phyloP scores from a whole-genome alignment of 2,797 vertebrate species.

The Anguilla megastoma region DNA sequence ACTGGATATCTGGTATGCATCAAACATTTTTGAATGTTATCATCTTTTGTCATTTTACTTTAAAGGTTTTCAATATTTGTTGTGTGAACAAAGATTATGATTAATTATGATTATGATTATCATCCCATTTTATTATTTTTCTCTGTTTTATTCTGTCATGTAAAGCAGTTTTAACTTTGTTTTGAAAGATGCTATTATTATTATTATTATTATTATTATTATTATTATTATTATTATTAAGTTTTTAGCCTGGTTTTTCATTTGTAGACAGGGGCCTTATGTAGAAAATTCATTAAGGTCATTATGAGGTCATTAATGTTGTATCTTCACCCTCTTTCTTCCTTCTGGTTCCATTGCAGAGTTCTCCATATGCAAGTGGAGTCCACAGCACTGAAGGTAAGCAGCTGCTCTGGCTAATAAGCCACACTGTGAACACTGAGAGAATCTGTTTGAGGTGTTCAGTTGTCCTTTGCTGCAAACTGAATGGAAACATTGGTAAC shows the following conservation, averaged over 20 bases:
- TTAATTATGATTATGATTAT: too few relatives aligned
- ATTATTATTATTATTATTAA: neutral
- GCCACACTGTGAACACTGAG: neutral
- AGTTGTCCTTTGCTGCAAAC: neutral
- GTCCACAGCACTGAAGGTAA: conserved; percentile 72
- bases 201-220: neutral
- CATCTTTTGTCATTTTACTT: too few relatives aligned
- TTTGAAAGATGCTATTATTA: too few relatives aligned
- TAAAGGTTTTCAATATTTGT: too few relatives aligned
- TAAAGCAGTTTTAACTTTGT: too few relatives aligned
- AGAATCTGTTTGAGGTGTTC: neutral
- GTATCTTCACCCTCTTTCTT: neutral
- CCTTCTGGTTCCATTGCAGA: conserved; percentile 64
- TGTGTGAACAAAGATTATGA: too few relatives aligned
- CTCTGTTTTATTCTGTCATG: too few relatives aligned
- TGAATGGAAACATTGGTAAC: neutral
- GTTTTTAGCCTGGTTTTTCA: neutral
- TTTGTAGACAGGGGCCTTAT: neutral
- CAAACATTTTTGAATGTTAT: too few relatives aligned
- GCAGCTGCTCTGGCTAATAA: conserved; percentile 24
- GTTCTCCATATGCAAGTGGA: conserved; percentile 52
- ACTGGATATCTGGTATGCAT: too few relatives aligned
- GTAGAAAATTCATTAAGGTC: neutral
- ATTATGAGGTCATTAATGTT: neutral
- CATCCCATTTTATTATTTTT: too few relatives aligned